These are phyloP conservation scores for Pseudopipra pipra DNA, from an alignment of 2,113 vertebrate genomes.

Conservation along the genomic window DNA sequence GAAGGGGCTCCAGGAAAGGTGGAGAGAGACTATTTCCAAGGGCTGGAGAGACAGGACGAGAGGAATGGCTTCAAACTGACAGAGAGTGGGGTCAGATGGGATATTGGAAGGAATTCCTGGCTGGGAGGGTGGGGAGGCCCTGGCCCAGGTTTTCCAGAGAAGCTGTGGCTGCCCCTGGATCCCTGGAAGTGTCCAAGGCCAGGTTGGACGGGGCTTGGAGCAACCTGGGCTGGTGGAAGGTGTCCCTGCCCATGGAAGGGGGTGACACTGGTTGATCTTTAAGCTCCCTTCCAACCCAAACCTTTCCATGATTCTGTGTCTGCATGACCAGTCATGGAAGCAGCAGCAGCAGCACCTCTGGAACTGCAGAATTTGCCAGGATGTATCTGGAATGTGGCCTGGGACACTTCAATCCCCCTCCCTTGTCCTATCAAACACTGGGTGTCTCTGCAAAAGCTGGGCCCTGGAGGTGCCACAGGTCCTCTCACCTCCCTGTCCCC, in stretches of 20 bases:
- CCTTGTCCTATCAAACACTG: not conserved
- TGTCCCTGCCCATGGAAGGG: not conserved
- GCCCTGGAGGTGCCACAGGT: not conserved
- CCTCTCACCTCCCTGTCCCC: not conserved
- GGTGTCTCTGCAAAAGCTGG: not conserved
- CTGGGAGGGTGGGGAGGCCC: fast-evolving
- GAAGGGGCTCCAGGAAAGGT: too few relatives aligned
- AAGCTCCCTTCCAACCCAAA: not conserved
- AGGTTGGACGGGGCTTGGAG: not conserved
- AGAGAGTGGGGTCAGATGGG: not conserved
- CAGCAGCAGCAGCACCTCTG: not conserved
- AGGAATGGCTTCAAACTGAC: not conserved
- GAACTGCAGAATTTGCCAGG: not conserved
- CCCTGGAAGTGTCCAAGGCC: not conserved
- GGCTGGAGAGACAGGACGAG: not conserved
- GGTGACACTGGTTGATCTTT: not conserved
- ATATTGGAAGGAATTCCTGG: not conserved
- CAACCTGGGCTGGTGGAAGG: not conserved
- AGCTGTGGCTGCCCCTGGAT: not conserved
- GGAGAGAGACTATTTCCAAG: too few relatives aligned
- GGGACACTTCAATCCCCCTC: not conserved
- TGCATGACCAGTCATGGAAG: not conserved
- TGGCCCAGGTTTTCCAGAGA: not conserved
- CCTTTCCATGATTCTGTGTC: not conserved
- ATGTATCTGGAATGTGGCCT: not conserved